Evolutionary conservation across 2,888 invertebrate species (phyloP).

Genomic region (Hydroisotoma schaefferi): DNA sequence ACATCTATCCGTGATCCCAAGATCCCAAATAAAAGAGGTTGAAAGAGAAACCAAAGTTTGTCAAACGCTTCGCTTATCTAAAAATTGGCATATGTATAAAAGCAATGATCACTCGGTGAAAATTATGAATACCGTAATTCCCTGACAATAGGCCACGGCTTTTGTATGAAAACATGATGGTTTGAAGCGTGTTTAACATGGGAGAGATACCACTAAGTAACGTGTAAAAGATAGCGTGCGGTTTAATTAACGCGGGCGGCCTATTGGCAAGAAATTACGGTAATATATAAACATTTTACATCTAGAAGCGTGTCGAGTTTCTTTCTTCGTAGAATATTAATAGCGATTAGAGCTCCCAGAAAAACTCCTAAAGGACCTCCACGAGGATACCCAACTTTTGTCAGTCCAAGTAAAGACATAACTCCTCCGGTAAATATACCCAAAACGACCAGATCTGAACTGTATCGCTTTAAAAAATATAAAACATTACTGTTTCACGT

Average conservation of each 20-base stretch:
- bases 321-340: slow-evolving; percentile 25
- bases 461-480: slow-evolving; percentile 6
- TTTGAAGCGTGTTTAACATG: background rate
- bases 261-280: background rate
- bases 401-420: slow-evolving; percentile 37
- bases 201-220: background rate
- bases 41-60: slow-evolving; percentile 39
- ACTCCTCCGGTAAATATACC: slow-evolving; percentile 37
- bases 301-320: background rate
- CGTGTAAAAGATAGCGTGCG: no score
- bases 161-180: no score
- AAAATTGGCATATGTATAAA: background rate
- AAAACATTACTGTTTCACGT: background rate
- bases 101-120: no score
- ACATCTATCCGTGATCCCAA: slow-evolving; percentile 41
- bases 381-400: slow-evolving; percentile 41
- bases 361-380: slow-evolving; percentile 41
- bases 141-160: no score
- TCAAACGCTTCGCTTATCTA: background rate
- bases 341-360: slow-evolving; percentile 31
- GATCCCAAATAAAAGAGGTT: slow-evolving; percentile 45
- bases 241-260: no score
- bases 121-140: no score
- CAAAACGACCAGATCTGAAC: slow-evolving; percentile 17
- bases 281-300: no score